These are phyloP conservation scores for Ctenicera cuprea DNA, from an alignment of 2,888 invertebrate species.

Conservation along the genomic window DNA sequence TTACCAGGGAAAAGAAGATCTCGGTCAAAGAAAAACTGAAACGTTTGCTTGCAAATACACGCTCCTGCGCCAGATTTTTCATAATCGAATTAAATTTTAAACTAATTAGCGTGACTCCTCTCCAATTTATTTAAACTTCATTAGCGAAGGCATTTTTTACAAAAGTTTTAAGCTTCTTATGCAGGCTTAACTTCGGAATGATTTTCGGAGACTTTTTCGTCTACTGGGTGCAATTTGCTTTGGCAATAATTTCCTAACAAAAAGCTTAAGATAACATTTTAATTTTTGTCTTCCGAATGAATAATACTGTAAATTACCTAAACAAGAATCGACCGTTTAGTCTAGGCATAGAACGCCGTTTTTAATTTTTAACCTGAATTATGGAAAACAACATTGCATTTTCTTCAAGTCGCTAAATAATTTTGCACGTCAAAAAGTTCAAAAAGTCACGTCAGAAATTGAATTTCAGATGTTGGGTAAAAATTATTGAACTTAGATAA, in stretches of 20 bases:
- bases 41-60: conserved; percentile 13
- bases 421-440: too few relatives aligned
- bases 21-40: not conserved
- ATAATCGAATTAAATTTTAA: conserved; percentile 30
- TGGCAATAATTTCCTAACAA: not conserved
- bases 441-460: too few relatives aligned
- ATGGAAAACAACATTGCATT: too few relatives aligned
- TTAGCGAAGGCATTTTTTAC: conserved; percentile 19
- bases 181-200: conserved; percentile 14
- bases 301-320: too few relatives aligned
- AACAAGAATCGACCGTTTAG: too few relatives aligned
- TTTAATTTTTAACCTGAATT: too few relatives aligned
- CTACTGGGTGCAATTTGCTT: not conserved
- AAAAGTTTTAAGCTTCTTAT: conserved; percentile 29
- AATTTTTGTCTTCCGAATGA: too few relatives aligned
- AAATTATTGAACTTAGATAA: too few relatives aligned
- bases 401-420: too few relatives aligned
- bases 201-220: not conserved
- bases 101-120: conserved; percentile 31
- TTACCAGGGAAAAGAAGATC: not conserved
- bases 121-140: conserved; percentile 28
- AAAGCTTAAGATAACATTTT: too few relatives aligned
- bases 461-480: too few relatives aligned
- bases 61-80: conserved; percentile 8
- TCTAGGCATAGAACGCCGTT: too few relatives aligned